phyloP scores from a whole-genome alignment of 2,113 vertebrate genomes.

The Hiodon alosoides region DNA sequence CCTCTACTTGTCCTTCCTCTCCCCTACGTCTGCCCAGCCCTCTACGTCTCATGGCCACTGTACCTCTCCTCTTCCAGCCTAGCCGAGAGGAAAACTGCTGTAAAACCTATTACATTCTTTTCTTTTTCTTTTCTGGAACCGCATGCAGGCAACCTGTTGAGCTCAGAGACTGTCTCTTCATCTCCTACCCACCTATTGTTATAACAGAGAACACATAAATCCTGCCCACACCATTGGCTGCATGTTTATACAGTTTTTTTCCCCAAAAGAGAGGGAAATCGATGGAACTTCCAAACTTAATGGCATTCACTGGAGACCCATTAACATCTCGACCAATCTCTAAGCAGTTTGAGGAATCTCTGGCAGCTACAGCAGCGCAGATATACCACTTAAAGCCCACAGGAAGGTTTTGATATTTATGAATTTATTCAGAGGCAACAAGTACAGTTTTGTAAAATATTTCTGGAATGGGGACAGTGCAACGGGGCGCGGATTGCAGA shows the following conservation, averaged over 20 bases:
- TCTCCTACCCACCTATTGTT: conserved; percentile 21
- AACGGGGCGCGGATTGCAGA: no score
- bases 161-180: conserved; percentile 17
- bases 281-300: conserved; percentile 20
- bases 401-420: no score
- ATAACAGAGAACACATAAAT: conserved; percentile 20
- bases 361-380: not conserved
- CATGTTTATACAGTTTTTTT: not conserved
- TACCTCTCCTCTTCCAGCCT: no score
- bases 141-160: conserved; percentile 9
- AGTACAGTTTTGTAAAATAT: no score
- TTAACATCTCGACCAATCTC: conserved; percentile 12
- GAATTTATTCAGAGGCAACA: no score
- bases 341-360: not conserved
- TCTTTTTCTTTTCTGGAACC: not conserved
- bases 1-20: no score
- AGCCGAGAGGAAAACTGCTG: no score
- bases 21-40: no score
- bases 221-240: conserved; percentile 11
- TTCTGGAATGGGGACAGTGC: no score
- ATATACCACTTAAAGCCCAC: no score
- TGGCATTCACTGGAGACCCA: conserved; percentile 9
- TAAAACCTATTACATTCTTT: not conserved
- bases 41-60: no score
- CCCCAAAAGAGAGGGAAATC: conserved; percentile 19